Base-by-base conservation (phyloP, 2,888 invertebrate species). In the Calameuta pallipes region DNA sequence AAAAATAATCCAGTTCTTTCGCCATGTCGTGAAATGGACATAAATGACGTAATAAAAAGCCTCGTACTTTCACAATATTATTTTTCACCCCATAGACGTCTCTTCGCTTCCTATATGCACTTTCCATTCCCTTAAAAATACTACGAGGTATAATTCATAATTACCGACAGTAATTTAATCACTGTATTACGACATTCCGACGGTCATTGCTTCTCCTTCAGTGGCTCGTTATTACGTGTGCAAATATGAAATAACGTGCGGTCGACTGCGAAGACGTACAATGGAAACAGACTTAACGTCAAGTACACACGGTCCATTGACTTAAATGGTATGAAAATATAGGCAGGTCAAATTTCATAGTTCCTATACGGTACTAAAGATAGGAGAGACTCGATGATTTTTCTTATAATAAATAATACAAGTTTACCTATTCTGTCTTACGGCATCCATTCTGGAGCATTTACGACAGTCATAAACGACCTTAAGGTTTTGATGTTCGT, bases 401-500 rank as follows among this genome's bases (percentile, higher is more conserved):
- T 23, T 37, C 12, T 56, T 56, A 23, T 56, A 23, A 41, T 41
- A 56, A 56, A 56, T 56, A 23, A 56, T 6, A 56, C 23, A 56
- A 56, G 23, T 56, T 56, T 23, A 23, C 56, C 9, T 56, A 56
- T 9, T 23, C 23, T 9, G 9, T 56, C 23, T 56, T 56, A 56
- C 56, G 23, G 56, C 56, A 56, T 23, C 23, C 56, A 56, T 56
- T 56, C 56, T 56, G 56, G 56, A 23, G 23, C 80, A 80, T 85
- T 85, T 83, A 82, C 80, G 80, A 56, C 79, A 75, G 80, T 81
- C 79, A 79, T 84, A 83, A 84, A 85, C 82, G 82, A 81, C 80
- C 84, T 85, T 84, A 85, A 84, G 84, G 81, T 80, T 81, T 77
- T 82, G 83, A 84, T 83, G 82, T 85, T 83, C 83, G 82, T 84